phyloP scores from a whole-genome alignment of 1,140 invertebrate genomes.

The Gryllus bimaculatus region DNA sequence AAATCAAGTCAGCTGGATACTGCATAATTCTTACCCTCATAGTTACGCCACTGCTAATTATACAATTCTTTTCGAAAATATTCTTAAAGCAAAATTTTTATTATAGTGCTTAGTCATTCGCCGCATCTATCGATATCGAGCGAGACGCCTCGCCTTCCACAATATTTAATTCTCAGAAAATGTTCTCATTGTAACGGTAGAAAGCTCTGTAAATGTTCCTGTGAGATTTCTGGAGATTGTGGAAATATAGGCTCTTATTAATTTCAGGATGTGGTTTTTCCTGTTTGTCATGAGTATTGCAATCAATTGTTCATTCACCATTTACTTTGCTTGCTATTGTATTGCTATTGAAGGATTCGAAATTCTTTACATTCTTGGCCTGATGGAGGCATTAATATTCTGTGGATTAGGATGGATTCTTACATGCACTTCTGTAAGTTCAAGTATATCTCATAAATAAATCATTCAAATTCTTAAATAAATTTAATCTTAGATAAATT shows the following conservation, averaged over 20 bases:
- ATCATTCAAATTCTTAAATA: not conserved
- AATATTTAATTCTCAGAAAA: no score
- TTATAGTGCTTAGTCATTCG: no score
- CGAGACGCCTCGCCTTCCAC: no score
- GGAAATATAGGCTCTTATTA: not conserved
- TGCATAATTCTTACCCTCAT: no score
- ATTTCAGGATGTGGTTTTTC: conserved; percentile 78
- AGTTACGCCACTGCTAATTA: no score
- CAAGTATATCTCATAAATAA: not conserved
- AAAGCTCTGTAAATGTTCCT: no score
- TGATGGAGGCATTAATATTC: conserved; percentile 72
- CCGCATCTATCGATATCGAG: no score
- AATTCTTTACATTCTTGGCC: conserved; percentile 65
- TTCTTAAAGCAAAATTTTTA: no score
- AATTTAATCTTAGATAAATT: not conserved
- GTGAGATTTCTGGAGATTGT: no score
- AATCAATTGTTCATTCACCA: conserved; percentile 74
- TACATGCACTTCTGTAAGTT: conserved; percentile 75
- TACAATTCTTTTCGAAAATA: no score
- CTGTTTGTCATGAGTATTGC: conserved; percentile 77
- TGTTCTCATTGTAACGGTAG: no score
- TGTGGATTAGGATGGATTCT: conserved; percentile 78
- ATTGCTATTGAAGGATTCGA: conserved; percentile 77
- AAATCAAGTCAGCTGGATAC: no score
- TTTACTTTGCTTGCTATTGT: conserved; percentile 82